These are phyloP conservation scores for Holacanthus passer DNA, from an alignment of 2,113 vertebrate species.

Conservation along the genomic window DNA sequence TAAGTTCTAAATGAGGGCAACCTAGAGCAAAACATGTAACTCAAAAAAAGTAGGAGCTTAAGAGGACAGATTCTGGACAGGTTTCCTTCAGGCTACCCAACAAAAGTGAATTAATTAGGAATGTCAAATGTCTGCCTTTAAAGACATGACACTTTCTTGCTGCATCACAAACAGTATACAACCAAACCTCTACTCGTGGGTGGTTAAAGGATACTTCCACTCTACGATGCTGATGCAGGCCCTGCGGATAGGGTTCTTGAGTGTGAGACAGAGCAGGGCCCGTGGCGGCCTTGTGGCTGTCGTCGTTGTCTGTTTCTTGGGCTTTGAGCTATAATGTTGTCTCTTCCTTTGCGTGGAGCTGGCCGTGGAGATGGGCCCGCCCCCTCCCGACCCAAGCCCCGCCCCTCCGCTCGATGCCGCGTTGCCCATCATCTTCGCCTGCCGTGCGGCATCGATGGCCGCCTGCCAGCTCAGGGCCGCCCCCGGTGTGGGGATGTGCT, in stretches of 20 bases:
- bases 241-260: conserved; percentile 97
- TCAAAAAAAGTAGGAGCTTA: background rate
- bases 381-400: conserved; percentile 77
- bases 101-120: background rate
- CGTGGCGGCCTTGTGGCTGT: conserved; percentile 94
- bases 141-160: background rate
- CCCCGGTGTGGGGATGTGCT: conserved; percentile 94
- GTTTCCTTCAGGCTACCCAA: background rate
- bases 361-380: conserved; percentile 94
- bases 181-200: background rate
- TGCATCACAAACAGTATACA: too few species aligned
- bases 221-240: conserved; percentile 99
- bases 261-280: conserved; percentile 96
- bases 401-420: conserved; percentile 70
- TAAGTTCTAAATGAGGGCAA: background rate
- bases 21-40: background rate
- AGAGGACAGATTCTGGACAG: background rate
- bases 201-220: conserved; percentile 98
- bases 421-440: conserved; percentile 96
- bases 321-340: conserved; percentile 95
- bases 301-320: conserved; percentile 94
- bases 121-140: conserved; percentile 2
- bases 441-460: conserved; percentile 95
- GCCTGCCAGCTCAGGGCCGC: conserved; percentile 98
- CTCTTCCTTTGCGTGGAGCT: conserved; percentile 97